Evolutionary conservation across 2,888 invertebrate genomes (phyloP), one percentile per base, ranked within the genome.

Genomic region (Ormia ochracea): DNA sequence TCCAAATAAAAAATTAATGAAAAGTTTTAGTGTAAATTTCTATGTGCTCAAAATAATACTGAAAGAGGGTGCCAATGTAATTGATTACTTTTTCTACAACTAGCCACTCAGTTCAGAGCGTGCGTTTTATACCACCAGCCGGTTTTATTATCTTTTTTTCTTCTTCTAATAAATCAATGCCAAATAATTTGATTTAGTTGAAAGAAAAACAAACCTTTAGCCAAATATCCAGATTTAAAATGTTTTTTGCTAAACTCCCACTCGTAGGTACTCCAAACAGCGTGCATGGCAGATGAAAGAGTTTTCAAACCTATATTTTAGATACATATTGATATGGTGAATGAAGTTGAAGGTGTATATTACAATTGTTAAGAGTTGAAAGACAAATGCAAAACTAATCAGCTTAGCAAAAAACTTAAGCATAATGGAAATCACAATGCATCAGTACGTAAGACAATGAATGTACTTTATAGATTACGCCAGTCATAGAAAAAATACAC

Each of bases 181-280:
- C 65, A 59, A 70, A 70, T 76, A 68, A 61, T 66, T 80, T 72
- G 59, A 78, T 66, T 72, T 45, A 73, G 59, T 72, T 59, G 33
- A 59, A 61, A 36, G 19, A 28, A 61, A 80, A 70, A 80, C 89
- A 82, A 69, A 82, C 82, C 65, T 78, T 80, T 82, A 91, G 91
- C 83, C 76, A 94, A 90, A 86, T 94, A 93, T 58, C 90, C 90
- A 84, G 92, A 91, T 86, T 93, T 93, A 69, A 94, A 91, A 86
- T 90, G 92, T 19, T 83, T 82, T 75, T 83, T 84, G 76, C 83
- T 85, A 65, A 84, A 65, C 82, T 84, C 83, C 66, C 81, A 82
- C 65, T 82, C 84, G 77, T 84, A 90, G 4, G 92, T 92, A 82
- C 91, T 91, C 93, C 94, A 94, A 69, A 93, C 92, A 82, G 91